Base-by-base conservation (phyloP, 1,140 invertebrate species). In the Anastrepha ludens region DNA sequence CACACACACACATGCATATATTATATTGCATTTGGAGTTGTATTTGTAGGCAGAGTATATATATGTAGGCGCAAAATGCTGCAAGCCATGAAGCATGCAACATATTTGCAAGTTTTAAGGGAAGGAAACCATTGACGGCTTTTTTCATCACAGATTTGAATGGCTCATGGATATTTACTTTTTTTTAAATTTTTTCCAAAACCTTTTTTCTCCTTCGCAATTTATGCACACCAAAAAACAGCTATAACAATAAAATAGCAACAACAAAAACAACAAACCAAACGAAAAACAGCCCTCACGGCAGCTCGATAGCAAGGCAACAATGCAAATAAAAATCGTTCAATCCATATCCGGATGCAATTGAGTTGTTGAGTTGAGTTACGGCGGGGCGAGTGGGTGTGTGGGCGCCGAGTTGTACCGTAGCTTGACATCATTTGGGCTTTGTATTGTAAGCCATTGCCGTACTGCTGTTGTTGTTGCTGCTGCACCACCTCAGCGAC, bases 251-350 rank as follows among this genome's bases (percentile, higher is more conserved):
- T 17, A 81, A 78, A 50, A 78, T 50, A n/a, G n/a, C 15, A 78
- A 44, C 41, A 47, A 62, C 17, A 62, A 62, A 13, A 74, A 74
- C 41, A 74, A 74, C 39, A 74, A 74, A 41, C 9, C 65, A 3
- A 20, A 17, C 41, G 15, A 55, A 29, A 67, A 74, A 47, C 70
- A 74, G 47, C 74, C 74, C 47, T 55, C 74, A 17, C 67, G 74
- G 7, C 11, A 55, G 50, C 50, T 55, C 60, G 41, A 50, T 81
- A 41, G 47, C 74, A 2, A 9, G 47, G 47, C 74, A 81, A 81
- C 74, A 81, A 81, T 81, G 74, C 74, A 81, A 81, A 81, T 81
- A 81, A 81, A 81, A 81, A 81, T 81, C 74, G 47, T 81, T 81
- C 74, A 81, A 81, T 81, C 74, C 50, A 81, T 81, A 58, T 81